phyloP scores from a whole-genome alignment of 1,140 invertebrate genomes.

The Gryllus bimaculatus region DNA sequence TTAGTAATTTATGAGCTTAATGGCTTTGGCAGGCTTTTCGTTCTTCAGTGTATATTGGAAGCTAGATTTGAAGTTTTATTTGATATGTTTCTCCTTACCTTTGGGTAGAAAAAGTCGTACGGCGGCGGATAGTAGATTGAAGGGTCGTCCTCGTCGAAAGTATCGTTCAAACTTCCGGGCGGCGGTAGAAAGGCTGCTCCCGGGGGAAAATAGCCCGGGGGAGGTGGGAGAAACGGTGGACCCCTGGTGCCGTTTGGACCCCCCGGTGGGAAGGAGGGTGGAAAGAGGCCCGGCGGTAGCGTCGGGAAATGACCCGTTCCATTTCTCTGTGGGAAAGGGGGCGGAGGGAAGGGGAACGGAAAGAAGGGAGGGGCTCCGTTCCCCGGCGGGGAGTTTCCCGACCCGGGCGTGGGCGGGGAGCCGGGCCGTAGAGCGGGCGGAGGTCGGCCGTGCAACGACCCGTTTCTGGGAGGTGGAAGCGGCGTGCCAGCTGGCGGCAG shows the following conservation, averaged over 20 bases:
- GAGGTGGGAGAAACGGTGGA: conserved; percentile 24
- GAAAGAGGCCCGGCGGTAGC: conserved; percentile 32
- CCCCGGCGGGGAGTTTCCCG: conserved; percentile 49
- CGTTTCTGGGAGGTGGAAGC: conserved; percentile 16
- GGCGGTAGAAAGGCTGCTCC: conserved; percentile 59
- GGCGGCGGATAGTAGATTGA: conserved; percentile 82
- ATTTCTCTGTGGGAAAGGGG: conserved; percentile 30
- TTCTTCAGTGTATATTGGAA: neutral
- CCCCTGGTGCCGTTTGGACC: neutral
- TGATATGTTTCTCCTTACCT: conserved; percentile 31
- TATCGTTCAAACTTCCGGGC: conserved; percentile 57
- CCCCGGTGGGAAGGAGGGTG: conserved; percentile 18
- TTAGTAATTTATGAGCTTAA: too few relatives aligned
- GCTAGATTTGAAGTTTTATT: neutral
- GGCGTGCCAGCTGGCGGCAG: conserved; percentile 27
- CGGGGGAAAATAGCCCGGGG: conserved; percentile 43
- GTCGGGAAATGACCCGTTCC: conserved; percentile 30
- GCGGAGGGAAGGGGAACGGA: conserved; percentile 40
- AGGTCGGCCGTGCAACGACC: conserved; percentile 24
- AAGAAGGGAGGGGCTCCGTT: conserved; percentile 45
- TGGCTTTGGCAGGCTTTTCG: too few relatives aligned
- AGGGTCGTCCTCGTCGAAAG: conserved; percentile 77
- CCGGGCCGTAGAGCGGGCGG: conserved; percentile 32
- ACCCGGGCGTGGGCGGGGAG: conserved; percentile 20
- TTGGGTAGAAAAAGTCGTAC: conserved; percentile 74